Conservation (phyloP, 2,113 vertebrate genomes). For the Cervus canadensis region DNA sequence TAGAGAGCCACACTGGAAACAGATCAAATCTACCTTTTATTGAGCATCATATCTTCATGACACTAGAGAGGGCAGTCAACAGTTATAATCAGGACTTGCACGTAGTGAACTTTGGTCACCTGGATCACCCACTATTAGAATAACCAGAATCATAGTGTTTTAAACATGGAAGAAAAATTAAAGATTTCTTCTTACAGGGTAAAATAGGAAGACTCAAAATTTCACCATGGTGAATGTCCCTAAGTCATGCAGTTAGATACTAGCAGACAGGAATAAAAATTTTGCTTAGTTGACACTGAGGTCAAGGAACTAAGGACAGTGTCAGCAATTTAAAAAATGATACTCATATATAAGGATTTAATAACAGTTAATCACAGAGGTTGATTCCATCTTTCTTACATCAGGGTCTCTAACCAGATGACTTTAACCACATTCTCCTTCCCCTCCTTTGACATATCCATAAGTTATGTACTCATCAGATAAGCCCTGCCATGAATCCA, state of each 20-base stretch:
- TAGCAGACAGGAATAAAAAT: neutral
- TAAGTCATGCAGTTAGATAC: neutral
- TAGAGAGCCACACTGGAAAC: neutral
- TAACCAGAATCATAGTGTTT: neutral
- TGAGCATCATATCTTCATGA: neutral
- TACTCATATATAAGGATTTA: neutral
- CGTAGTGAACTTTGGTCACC: neutral
- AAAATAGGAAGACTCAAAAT: neutral
- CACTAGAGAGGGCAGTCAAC: too few relatives aligned
- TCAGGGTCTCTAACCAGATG: conserved; percentile 65
- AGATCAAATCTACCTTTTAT: neutral
- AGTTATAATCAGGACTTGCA: neutral
- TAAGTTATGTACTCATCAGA: conserved; percentile 68
- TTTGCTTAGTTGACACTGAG: neutral
- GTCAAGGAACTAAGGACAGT: neutral
- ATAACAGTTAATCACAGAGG: conserved; percentile 64
- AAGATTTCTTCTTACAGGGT: neutral
- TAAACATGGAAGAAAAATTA: neutral
- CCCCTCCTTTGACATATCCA: neutral
- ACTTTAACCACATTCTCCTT: conserved; percentile 53
- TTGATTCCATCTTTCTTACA: conserved; percentile 36
- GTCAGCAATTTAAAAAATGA: neutral
- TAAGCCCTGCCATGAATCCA: conserved; percentile 36
- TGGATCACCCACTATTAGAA: neutral
- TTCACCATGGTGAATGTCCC: neutral